Evolutionary conservation across 2,113 vertebrate species (phyloP).

Genomic region (Nicator chloris): DNA sequence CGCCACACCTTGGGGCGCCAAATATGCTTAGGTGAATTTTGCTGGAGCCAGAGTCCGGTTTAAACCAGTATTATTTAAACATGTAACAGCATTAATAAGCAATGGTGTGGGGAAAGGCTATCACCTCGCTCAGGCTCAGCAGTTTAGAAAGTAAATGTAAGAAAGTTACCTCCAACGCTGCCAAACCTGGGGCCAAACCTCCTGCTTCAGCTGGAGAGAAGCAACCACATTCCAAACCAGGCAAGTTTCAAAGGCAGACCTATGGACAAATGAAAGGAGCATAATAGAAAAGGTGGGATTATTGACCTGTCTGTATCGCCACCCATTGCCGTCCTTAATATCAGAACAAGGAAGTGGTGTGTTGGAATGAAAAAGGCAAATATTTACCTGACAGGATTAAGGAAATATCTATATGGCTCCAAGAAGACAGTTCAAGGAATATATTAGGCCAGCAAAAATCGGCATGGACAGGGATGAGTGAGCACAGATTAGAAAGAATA

Average conservation of each 20-base stretch:
- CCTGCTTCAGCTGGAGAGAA: not conserved
- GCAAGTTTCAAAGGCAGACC: not conserved
- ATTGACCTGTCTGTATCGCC: not conserved
- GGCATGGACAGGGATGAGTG: not conserved
- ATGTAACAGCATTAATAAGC: too few species aligned
- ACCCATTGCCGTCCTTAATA: not conserved
- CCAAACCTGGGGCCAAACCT: not conserved
- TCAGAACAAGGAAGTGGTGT: not conserved
- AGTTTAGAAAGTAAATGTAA: not conserved
- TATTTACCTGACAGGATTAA: not conserved
- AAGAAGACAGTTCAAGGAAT: not conserved
- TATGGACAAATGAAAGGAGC: not conserved
- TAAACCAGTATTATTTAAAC: not conserved
- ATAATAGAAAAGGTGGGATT: not conserved
- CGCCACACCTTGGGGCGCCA: fast-evolving
- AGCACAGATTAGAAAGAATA: not conserved
- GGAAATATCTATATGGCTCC: not conserved
- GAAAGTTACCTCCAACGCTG: not conserved
- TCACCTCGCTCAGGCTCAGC: not conserved
- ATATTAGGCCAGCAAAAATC: not conserved
- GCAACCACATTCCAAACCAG: fast-evolving
- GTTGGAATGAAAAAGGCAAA: not conserved
- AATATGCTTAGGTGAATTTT: not conserved
- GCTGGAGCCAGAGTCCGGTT: not conserved
- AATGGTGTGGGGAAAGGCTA: fast-evolving